Evolutionary conservation across 37 sponge, comb jelly and placozoan genomes (phyloP), one percentile per base, ranked within the genome.

Genomic region (Theonella swinhoei): DNA sequence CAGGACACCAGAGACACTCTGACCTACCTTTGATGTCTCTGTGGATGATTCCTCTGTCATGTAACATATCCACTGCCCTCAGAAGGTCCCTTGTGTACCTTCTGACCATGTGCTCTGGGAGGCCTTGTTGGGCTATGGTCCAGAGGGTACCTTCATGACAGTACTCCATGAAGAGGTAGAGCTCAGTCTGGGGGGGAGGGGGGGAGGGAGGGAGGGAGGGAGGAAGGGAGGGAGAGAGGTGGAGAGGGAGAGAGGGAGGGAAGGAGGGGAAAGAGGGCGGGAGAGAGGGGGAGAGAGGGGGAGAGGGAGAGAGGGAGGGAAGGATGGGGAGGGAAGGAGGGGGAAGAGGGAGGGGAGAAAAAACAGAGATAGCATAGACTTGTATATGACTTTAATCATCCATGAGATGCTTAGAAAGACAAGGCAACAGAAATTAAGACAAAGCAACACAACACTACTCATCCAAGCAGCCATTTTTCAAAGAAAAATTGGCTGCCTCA

Each of bases 91-190:
- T 39, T 24, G 93, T 92, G 79, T 92, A 95, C 41, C 30, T 63
- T 14, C 96, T 54, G 30, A 92, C 82, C 81, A 95, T 82, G 26
- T 62, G 30, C 30, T 92, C 91, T 0, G 83, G 47, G 38, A 92
- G 68, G 0, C 96, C 96, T 36, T 95, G 90, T 64, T 92, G 77
- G 40, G 96, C 93, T 34, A 84, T 68, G 9, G 39, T 35, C 90
- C 91, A 89, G 17, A 95, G 59, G 3, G 90, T 92, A 2, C 96
- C 96, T 33, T 95, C 93, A 28, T 71, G 35, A 41, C 96, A 95
- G 68, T 92, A 95, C 86, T 95, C 96, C 96, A 95, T 95, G 78
- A 95, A 95, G 60, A 95, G 62, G 39, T 88, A 92, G 62, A 95
- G 79, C 64, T 95, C 93, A 77, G 74, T 85, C 93, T 92, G 43